A percentile compares a stretch with the other conserved stretches of the same genome.
phyloP scores from a whole-genome alignment of 2,797 vertebrate genomes.

The Pitangus sulphuratus region DNA sequence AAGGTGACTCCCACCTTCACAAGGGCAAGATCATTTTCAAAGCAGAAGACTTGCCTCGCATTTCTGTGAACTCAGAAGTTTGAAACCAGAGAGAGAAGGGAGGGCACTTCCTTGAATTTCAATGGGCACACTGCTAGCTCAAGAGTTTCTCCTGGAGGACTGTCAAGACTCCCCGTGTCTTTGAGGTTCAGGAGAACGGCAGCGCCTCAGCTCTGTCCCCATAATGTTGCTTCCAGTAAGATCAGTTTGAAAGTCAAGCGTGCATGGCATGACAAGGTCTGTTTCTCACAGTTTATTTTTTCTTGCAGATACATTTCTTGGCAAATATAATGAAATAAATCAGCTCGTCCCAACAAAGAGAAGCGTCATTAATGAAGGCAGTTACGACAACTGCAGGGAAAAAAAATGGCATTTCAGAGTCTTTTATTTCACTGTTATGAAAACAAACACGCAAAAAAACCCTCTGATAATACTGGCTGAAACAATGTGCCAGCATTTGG shows the following conservation, averaged over 20 bases:
- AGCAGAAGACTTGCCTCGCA: neutral
- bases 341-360: neutral
- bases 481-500: neutral
- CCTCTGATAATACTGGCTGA: neutral
- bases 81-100: neutral
- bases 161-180: conserved; percentile 3
- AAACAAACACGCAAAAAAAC: neutral
- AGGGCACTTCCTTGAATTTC: conserved; percentile 20
- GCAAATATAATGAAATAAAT: conserved; percentile 45
- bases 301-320: conserved; percentile 8
- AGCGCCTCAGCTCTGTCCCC: neutral
- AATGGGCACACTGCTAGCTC: neutral
- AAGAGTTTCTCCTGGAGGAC: conserved; percentile 15
- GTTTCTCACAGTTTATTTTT: conserved; percentile 31
- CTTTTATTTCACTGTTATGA: neutral
- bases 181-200: conserved; percentile 8
- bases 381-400: neutral
- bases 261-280: conserved; percentile 7
- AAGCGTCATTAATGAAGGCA: conserved; percentile 24
- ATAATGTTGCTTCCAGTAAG: conserved; percentile 51
- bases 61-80: neutral
- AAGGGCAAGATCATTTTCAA: neutral
- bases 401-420: neutral
- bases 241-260: neutral
- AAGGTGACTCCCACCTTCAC: neutral